Conservation (phyloP, 2,888 invertebrate genomes). For the Tryphoninae sp. region DNA sequence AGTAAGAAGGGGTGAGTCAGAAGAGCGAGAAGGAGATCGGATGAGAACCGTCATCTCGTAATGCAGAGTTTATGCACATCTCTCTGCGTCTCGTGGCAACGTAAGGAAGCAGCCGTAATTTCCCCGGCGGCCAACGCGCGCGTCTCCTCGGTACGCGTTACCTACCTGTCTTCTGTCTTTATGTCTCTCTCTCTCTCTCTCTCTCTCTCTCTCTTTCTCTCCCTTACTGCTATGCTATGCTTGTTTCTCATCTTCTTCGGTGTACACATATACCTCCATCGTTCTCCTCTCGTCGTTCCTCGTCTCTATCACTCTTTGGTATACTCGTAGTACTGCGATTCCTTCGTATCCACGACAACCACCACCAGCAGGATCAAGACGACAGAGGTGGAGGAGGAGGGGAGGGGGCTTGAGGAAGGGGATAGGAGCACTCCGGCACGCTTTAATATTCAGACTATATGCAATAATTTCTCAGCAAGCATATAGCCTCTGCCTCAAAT, state of each 20-base stretch:
- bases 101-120: constrained; percentile 80
- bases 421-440: constrained; percentile 74
- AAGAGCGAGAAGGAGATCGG: constrained; percentile 37
- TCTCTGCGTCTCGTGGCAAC: constrained; percentile 67
- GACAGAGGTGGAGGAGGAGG: constrained; percentile 65
- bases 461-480: constrained; percentile 80
- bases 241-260: constrained; percentile 57
- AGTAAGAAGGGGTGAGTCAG: background rate
- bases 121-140: constrained; percentile 80
- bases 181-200: constrained; percentile 70
- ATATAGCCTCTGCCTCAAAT: constrained; percentile 70
- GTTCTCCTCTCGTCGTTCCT: constrained; percentile 59
- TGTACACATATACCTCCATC: constrained; percentile 50
- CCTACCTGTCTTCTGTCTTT: constrained; percentile 74
- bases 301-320: constrained; percentile 59
- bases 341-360: constrained; percentile 65
- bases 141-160: constrained; percentile 78
- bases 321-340: constrained; percentile 44
- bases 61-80: constrained; percentile 81
- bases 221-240: constrained; percentile 25
- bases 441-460: constrained; percentile 81
- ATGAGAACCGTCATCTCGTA: constrained; percentile 77
- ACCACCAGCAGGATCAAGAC: constrained; percentile 53
- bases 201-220: constrained; percentile 63
- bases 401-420: constrained; percentile 22